phyloP scores from a whole-genome alignment of 2,888 invertebrate species.

The Ormia ochracea region DNA sequence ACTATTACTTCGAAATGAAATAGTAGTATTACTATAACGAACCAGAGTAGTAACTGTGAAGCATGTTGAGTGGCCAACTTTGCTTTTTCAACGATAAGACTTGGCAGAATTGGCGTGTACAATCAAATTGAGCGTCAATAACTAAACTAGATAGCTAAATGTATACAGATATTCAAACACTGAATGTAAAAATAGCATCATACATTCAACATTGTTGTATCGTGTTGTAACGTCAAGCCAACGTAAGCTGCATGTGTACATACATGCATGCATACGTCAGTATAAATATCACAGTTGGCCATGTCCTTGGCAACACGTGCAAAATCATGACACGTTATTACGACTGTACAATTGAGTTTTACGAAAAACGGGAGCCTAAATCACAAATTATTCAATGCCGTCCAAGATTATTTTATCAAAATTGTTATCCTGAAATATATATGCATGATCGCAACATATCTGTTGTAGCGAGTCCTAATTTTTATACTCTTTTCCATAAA shows the following conservation, averaged over 20 bases:
- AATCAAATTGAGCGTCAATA: slow-evolving; percentile 60
- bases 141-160: slow-evolving; percentile 40
- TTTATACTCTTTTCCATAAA: no score
- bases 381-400: no score
- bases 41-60: slow-evolving; percentile 55
- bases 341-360: no score
- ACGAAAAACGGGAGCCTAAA: no score
- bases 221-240: background rate
- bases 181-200: slow-evolving; percentile 50
- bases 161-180: background rate
- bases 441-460: no score
- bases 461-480: no score
- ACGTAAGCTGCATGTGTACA: background rate
- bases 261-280: background rate
- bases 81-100: slow-evolving; percentile 48
- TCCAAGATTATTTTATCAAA: no score
- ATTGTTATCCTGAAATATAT: no score
- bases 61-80: slow-evolving; percentile 59
- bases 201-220: slow-evolving; percentile 38
- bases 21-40: slow-evolving; percentile 35
- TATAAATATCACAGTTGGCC: no score
- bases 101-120: slow-evolving; percentile 56
- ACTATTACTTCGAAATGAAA: slow-evolving; percentile 27
- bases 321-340: no score
- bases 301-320: no score